phyloP scores from a whole-genome alignment of 1,140 invertebrate genomes.

The Chymomyza costata region DNA sequence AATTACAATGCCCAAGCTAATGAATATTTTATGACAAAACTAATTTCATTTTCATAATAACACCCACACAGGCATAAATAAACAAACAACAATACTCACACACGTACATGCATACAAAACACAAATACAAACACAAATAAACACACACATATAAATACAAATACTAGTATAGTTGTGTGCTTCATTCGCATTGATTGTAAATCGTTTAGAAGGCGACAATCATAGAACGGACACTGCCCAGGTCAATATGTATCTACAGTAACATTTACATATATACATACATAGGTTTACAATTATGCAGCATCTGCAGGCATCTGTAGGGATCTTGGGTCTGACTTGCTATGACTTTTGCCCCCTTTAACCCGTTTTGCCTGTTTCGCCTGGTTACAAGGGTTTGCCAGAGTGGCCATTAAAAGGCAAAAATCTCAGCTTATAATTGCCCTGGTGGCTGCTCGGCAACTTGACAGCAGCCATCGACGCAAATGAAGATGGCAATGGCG shows the following conservation, averaged over 20 bases:
- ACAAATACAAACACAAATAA: too few relatives aligned
- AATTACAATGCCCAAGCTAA: conserved; percentile 59
- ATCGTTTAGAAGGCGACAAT: conserved; percentile 43
- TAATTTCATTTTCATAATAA: conserved; percentile 67
- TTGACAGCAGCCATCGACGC: background rate
- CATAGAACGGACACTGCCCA: conserved; percentile 30
- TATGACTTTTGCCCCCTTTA: too few relatives aligned
- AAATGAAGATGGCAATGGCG: too few relatives aligned
- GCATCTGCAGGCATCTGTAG: too few relatives aligned
- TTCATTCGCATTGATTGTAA: conserved; percentile 38
- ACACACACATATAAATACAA: too few relatives aligned
- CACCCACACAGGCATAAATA: conserved; percentile 5
- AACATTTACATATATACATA: too few relatives aligned
- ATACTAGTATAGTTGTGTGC: too few relatives aligned
- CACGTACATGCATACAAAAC: background rate
- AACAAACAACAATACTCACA: conserved; percentile 18
- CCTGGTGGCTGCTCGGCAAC: conserved; percentile 14
- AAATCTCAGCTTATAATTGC: conserved; percentile 41
- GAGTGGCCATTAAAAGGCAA: background rate
- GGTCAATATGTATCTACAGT: too few relatives aligned
- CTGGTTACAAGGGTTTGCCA: background rate
- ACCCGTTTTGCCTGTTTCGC: too few relatives aligned
- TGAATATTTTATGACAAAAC: conserved; percentile 68
- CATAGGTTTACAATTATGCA: too few relatives aligned
- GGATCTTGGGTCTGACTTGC: too few relatives aligned